Base-by-base conservation (phyloP, 2,888 invertebrate species). In the Ectemnius cavifrons region DNA sequence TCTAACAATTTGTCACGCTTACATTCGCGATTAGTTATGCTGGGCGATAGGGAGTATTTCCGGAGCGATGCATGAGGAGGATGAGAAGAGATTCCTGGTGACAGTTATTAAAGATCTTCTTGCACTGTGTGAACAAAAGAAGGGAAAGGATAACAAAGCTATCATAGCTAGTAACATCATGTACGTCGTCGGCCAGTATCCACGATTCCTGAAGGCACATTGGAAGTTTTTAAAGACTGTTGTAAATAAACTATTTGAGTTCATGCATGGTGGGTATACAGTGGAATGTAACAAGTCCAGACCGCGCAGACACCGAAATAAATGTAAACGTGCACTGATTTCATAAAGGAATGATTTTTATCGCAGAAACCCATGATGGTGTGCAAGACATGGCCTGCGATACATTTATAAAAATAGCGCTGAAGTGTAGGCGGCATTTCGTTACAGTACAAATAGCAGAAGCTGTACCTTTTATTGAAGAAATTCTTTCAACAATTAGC, bases 381-480 rank as follows among this genome's bases (percentile, higher is more conserved):
- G 99, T 99, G 37, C 99, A 99, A 92, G 99, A 99, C 89, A 99
- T 99, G 99, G 99, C 99, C 75, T 99, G 99, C 93, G 99, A 99
- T 92, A 99, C 99, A 56, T 99, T 99, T 91, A 99, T 99, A 85
- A 99, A 99, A 92, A 99, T 99, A 89, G 98, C 99, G 45, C 94
- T 98, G 86, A 99, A 99, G 92, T 99, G 99, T 92, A 94, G 98
- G 79, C 94, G 99, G 85, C 99, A 99, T 92, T 99, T 99, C 93
- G 98, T 99, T 20, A 97, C 96, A 77, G 94, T 97, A 58, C 99
- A 99, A 93, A 95, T 97, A 78, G 99, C 99, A 57, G 99, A 99
- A 92, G 95, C 96, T 52, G 95, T 97, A 92, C 99, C 99, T 63
- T 99, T 99, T 91, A 98, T 99, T 89, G 99, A 99, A 90, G 99